A percentile compares a stretch with the other conserved stretches of the same genome.
Conservation (phyloP, 2,888 invertebrate species). For the Conus canariensis region DNA sequence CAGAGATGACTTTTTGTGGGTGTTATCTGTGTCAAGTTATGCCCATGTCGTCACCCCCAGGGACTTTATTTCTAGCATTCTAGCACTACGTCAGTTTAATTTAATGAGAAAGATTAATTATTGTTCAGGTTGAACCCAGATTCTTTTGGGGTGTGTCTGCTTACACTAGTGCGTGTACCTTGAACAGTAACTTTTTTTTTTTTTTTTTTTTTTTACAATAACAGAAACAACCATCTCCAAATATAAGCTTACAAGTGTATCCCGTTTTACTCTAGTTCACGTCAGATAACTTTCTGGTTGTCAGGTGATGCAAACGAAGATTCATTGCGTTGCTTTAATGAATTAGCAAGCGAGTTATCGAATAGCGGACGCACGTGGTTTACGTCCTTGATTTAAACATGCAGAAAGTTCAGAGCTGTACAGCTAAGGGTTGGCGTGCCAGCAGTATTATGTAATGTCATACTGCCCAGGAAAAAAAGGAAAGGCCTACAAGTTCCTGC, state of each 20-base stretch:
- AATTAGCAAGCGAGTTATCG: no score
- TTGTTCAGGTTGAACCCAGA: background rate
- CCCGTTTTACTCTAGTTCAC: background rate
- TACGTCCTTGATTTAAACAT: no score
- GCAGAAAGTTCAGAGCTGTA: no score
- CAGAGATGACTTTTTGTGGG: background rate
- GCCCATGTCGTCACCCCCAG: background rate
- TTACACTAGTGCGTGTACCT: background rate
- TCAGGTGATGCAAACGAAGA: no score
- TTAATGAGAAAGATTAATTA: background rate
- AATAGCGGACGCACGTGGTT: no score
- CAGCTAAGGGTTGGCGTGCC: no score
- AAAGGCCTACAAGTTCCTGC: no score
- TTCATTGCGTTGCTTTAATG: no score
- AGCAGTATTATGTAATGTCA: no score
- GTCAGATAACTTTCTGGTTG: background rate
- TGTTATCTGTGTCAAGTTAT: background rate
- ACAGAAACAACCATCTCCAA: no score
- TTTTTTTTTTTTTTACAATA: background rate
- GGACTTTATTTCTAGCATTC: background rate
- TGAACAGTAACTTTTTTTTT: background rate
- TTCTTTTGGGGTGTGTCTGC: background rate
- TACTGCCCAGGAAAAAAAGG: no score
- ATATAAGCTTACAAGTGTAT: no score
- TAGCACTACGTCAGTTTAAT: background rate